A percentile compares a stretch with the other conserved stretches of the same genome.
These are phyloP conservation scores for Teinopalpus imperialis DNA, from an alignment of 2,888 invertebrate species.

Conservation along the genomic window DNA sequence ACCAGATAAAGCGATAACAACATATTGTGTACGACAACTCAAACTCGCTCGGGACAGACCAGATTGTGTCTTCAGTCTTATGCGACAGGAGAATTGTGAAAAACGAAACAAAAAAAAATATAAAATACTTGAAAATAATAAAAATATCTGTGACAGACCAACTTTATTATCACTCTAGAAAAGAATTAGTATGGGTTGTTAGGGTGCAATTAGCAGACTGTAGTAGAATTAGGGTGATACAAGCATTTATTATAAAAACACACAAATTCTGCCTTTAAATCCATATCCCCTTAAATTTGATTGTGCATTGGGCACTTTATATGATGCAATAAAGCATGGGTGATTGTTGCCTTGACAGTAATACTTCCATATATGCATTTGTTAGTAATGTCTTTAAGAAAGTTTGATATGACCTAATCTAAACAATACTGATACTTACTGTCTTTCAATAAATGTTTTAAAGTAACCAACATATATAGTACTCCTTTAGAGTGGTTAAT, in stretches of 20 bases:
- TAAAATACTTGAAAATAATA: conserved; percentile 64
- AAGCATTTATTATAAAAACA: conserved; percentile 3
- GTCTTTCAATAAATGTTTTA: conserved; percentile 21
- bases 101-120: conserved; percentile 61
- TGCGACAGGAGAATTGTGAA: conserved; percentile 49
- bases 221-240: conserved; percentile 6
- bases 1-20: conserved; percentile 80
- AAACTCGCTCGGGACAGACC: conserved; percentile 53
- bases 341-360: conserved; percentile 3
- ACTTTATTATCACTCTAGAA: conserved; percentile 42
- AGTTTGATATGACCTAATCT: conserved; percentile 15
- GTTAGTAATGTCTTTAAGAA: conserved; percentile 26
- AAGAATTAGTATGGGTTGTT: conserved; percentile 24
- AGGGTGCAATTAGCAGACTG: conserved; percentile 14
- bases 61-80: conserved; percentile 44
- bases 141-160: conserved; percentile 57
- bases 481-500: conserved; percentile 55
- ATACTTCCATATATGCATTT: conserved; percentile 22
- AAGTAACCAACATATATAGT: conserved; percentile 36
- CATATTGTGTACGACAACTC: conserved; percentile 28
- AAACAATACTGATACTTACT: conserved; percentile 13
- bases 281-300: conserved; percentile 7
- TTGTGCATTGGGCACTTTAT: conserved; percentile 10
- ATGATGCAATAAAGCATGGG: conserved; percentile 4
- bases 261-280: conserved; percentile 2